Conservation (phyloP, 2,888 invertebrate species). For the Neocrepidodera transversa region DNA sequence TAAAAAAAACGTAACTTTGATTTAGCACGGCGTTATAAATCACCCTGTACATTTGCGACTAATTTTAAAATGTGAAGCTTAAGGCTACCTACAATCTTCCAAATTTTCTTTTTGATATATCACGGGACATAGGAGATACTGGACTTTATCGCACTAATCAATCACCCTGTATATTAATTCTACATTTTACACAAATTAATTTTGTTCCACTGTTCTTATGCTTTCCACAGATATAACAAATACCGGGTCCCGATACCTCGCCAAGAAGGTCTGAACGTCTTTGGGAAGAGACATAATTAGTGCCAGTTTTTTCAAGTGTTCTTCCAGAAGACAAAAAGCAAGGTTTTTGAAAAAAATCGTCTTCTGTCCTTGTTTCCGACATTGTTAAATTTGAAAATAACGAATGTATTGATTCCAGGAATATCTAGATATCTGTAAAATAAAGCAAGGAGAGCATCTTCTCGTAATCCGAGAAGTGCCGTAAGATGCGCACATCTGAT, state of each 20-base stretch:
- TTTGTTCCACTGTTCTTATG: neutral
- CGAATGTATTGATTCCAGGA: neutral
- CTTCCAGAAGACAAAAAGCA: neutral
- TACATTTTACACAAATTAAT: neutral
- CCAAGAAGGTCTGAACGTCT: neutral
- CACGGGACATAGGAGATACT: no score
- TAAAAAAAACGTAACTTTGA: no score
- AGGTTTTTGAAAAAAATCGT: neutral
- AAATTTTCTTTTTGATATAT: no score
- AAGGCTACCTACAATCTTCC: no score
- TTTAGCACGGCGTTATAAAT: no score
- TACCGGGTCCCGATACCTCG: no score
- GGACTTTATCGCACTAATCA: no score
- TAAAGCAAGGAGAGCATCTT: neutral
- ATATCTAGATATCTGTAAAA: slow-evolving; percentile 1
- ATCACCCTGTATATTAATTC: no score
- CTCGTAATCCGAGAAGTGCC: slow-evolving; percentile 4
- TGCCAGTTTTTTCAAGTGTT: neutral
- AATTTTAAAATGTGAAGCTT: no score
- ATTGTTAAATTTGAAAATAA: slow-evolving; percentile 2
- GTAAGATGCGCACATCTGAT: slow-evolving; percentile 28
- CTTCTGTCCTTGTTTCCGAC: neutral
- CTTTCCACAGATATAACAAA: no score
- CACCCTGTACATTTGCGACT: no score
- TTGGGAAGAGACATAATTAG: neutral